A percentile compares a stretch with the other conserved stretches of the same genome.
Evolutionary conservation across 2,113 vertebrate genomes (phyloP).

Genomic region (Indicator maculatus): DNA sequence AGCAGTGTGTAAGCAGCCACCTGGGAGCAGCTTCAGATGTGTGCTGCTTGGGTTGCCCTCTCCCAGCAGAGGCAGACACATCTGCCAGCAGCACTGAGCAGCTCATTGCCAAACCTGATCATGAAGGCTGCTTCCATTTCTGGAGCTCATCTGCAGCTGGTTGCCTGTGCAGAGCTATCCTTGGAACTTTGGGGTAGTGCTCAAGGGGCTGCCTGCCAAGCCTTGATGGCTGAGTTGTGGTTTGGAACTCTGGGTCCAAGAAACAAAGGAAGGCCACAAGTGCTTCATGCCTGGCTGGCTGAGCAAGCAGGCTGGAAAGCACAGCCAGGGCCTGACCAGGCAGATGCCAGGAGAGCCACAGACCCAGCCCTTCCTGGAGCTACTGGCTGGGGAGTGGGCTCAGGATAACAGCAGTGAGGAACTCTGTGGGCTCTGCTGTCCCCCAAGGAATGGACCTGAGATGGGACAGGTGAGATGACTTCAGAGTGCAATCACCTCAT

Average conservation of each 20-base stretch:
- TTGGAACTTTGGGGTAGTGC: not conserved
- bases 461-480: not conserved
- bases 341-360: not conserved
- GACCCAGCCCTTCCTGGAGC: not conserved
- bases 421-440: not conserved
- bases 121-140: not conserved
- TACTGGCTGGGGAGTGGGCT: not conserved
- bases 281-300: not conserved
- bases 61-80: not conserved
- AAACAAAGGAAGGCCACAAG: not conserved
- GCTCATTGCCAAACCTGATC: not conserved
- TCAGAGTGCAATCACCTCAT: not conserved
- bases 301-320: not conserved
- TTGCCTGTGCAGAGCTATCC: not conserved
- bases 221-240: not conserved
- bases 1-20: not conserved
- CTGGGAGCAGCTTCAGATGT: accelerated
- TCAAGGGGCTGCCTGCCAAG: not conserved
- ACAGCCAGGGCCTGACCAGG: not conserved
- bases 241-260: not conserved
- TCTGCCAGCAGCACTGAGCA: not conserved
- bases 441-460: not conserved
- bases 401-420: accelerated
- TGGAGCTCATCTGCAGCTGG: not conserved
- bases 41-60: not conserved